These are phyloP conservation scores for Rousettus madagascariensis DNA, from an alignment of 2,797 vertebrate species.

Conservation along the genomic window DNA sequence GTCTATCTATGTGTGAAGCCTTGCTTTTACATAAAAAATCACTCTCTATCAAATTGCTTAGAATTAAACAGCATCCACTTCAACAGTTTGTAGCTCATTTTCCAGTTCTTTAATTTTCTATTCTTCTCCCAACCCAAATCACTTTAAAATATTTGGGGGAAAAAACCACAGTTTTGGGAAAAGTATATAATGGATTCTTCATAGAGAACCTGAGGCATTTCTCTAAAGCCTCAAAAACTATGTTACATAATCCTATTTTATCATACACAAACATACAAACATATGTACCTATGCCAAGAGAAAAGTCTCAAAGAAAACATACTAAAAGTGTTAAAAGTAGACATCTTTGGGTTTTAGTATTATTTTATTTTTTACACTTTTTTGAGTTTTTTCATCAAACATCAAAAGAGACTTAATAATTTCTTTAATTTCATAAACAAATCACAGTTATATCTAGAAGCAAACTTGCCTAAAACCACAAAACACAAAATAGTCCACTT, in stretches of 20 bases:
- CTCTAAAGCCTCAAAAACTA: conserved; percentile 15
- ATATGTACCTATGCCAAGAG: not conserved
- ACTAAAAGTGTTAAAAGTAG: not conserved
- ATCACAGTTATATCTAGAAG: not conserved
- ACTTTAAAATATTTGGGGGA: not conserved
- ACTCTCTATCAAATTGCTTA: conserved; percentile 18
- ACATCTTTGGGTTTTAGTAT: not conserved
- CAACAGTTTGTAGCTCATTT: not conserved
- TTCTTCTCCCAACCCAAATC: not conserved
- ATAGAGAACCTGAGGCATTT: conserved; percentile 15
- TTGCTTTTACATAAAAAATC: conserved; percentile 10
- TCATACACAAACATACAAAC: not conserved
- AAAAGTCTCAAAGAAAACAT: not conserved
- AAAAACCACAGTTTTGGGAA: not conserved
- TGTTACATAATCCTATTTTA: not conserved
- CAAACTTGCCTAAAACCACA: not conserved
- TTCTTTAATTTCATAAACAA: not conserved
- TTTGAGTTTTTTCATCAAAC: not conserved
- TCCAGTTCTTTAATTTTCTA: conserved; percentile 39
- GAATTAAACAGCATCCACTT: conserved; percentile 3
- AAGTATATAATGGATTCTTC: not conserved
- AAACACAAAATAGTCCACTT: not conserved
- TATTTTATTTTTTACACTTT: not conserved
- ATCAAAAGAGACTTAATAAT: not conserved
- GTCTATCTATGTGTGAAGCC: not conserved